These are phyloP conservation scores for Macrotis lagotis DNA, from an alignment of 2,113 vertebrate genomes.

Conservation along the genomic window DNA sequence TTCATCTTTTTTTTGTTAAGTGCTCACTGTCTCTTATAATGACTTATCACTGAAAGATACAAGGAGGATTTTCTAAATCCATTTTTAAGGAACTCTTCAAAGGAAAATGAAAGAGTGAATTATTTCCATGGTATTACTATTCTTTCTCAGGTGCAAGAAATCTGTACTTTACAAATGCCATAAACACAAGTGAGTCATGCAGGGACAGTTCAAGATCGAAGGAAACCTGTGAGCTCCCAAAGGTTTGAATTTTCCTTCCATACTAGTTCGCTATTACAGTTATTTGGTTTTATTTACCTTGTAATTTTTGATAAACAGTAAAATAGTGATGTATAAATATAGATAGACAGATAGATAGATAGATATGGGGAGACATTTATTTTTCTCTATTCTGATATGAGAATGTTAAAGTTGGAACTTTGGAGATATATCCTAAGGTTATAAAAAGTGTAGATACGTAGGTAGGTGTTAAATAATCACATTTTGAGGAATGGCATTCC, in stretches of 20 bases:
- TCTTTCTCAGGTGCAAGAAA: constrained; percentile 31
- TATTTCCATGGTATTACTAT: not conserved
- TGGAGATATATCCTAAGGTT: constrained; percentile 12
- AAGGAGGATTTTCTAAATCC: constrained; percentile 35
- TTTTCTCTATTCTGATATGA: constrained; percentile 11
- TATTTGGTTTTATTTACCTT: constrained; percentile 63
- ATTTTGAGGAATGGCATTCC: not conserved
- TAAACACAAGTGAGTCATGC: constrained; percentile 28
- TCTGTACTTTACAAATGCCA: constrained; percentile 29
- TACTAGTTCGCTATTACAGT: constrained; percentile 59
- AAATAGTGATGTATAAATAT: no score
- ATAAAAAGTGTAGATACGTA: not conserved
- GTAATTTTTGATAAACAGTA: constrained; percentile 57
- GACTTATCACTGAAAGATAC: not conserved
- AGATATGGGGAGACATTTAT: no score
- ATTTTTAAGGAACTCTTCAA: constrained; percentile 51
- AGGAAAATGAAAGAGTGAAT: constrained; percentile 35
- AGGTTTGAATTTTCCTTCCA: constrained; percentile 43
- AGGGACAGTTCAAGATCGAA: constrained; percentile 3
- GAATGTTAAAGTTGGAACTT: constrained; percentile 8
- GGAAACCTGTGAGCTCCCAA: constrained; percentile 36
- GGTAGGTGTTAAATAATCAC: not conserved
- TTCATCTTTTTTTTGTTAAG: not conserved
- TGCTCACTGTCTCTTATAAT: not conserved
- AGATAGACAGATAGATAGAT: no score